phyloP scores from a whole-genome alignment of 2,113 vertebrate species.

The Geothlypis trichas region DNA sequence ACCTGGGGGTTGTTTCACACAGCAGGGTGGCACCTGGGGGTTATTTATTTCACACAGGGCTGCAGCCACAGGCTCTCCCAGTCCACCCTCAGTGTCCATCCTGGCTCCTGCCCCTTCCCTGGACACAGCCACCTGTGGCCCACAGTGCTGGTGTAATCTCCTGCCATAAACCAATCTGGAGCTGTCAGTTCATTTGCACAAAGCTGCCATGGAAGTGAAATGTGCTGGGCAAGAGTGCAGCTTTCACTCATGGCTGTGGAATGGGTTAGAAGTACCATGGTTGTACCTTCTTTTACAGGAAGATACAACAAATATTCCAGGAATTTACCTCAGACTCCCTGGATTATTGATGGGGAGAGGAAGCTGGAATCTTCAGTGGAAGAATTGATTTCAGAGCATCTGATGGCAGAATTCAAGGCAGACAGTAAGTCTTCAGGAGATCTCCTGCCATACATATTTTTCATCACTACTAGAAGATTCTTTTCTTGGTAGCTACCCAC shows the following conservation, averaged over 20 bases:
- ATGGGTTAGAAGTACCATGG: not conserved
- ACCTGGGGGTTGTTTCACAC: no score
- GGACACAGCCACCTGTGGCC: fast-evolving
- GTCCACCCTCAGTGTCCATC: not conserved
- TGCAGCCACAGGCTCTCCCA: not conserved
- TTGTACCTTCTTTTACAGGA: conserved; percentile 77
- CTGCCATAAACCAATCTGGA: not conserved
- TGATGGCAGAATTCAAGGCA: conserved; percentile 85
- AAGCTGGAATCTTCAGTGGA: conserved; percentile 98
- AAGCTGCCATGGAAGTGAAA: not conserved
- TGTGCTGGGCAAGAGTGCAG: not conserved
- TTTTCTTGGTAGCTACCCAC: not conserved
- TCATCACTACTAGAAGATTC: not conserved
- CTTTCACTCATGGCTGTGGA: not conserved
- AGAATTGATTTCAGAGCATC: conserved; percentile 90
- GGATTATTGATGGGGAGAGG: conserved; percentile 95
- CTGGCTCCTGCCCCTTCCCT: not conserved
- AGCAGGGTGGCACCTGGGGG: not conserved
- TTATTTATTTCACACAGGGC: no score
- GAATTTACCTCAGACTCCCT: conserved; percentile 94
- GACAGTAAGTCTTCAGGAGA: conserved; percentile 76
- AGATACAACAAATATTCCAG: conserved; percentile 97
- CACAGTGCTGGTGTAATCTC: not conserved
- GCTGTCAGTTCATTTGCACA: not conserved
- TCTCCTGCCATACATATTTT: not conserved